A percentile compares a stretch with the other conserved stretches of the same genome.
Evolutionary conservation across 2,797 vertebrate species (phyloP).

Genomic region (Poeciliopsis presidionis): DNA sequence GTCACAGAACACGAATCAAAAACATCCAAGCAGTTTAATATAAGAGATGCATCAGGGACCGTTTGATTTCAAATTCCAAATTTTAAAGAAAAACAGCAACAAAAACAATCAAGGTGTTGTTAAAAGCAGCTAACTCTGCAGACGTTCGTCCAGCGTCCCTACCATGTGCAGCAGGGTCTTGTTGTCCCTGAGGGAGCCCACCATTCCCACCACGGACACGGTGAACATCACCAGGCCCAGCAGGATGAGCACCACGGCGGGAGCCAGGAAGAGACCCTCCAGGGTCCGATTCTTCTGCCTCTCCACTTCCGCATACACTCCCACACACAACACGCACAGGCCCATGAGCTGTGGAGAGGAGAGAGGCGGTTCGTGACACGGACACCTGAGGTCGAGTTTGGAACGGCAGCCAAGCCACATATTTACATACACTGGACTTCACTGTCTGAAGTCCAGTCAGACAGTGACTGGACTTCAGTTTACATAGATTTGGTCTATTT

Average conservation of each 20-base stretch:
- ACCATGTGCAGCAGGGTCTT: constrained; percentile 87
- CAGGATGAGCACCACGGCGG: constrained; percentile 88
- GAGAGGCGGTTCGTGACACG: not conserved
- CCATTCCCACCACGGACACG: constrained; percentile 88
- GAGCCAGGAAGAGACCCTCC: constrained; percentile 90
- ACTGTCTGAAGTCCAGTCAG: too few relatives aligned
- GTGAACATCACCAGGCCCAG: constrained; percentile 89
- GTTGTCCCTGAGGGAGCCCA: constrained; percentile 92
- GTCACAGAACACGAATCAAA: not conserved
- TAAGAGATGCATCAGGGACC: not conserved
- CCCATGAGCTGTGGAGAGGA: constrained; percentile 81
- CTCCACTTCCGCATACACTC: constrained; percentile 90
- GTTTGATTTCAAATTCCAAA: not conserved
- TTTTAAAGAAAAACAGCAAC: not conserved
- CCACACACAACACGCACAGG: constrained; percentile 86
- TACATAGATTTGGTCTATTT: too few relatives aligned
- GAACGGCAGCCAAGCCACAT: not conserved
- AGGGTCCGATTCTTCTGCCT: constrained; percentile 89
- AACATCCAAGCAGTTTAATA: not conserved
- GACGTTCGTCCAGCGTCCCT: constrained; percentile 32
- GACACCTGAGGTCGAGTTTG: not conserved
- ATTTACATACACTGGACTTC: too few relatives aligned
- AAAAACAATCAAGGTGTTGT: not conserved
- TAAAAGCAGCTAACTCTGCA: not conserved
- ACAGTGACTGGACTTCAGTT: too few relatives aligned